A percentile compares a stretch with the other conserved stretches of the same genome.
Conservation (phyloP, 2,888 invertebrate species). For the Pteria penguin region DNA sequence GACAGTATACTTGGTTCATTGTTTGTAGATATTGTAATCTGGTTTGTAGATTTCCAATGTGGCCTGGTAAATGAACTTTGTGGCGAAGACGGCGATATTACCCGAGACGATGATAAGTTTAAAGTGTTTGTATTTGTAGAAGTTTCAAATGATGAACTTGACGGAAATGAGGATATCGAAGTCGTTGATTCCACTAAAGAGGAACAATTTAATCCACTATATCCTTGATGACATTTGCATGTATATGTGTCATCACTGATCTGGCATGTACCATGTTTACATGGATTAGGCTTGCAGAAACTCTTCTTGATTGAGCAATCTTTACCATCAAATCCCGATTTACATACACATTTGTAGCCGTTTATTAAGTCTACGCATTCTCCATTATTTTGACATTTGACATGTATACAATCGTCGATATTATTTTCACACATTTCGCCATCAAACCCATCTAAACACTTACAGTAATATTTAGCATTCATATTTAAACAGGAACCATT, state of each 20-base stretch:
- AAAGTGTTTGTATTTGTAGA: too few relatives aligned
- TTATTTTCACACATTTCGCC: background rate
- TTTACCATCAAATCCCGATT: conserved; percentile 40
- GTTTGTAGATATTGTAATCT: too few relatives aligned
- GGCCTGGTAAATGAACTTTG: too few relatives aligned
- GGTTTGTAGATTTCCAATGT: too few relatives aligned
- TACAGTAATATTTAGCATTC: background rate
- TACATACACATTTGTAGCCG: conserved; percentile 35
- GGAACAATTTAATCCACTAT: too few relatives aligned
- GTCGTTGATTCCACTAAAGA: too few relatives aligned
- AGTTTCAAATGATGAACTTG: too few relatives aligned
- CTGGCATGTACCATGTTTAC: background rate
- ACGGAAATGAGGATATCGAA: too few relatives aligned
- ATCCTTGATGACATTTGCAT: background rate
- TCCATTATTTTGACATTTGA: conserved; percentile 37
- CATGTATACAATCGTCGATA: conserved; percentile 30
- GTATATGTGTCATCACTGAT: background rate
- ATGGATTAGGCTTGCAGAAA: background rate
- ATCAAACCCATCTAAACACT: background rate
- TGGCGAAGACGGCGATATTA: too few relatives aligned
- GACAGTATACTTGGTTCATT: too few relatives aligned
- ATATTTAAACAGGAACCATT: background rate
- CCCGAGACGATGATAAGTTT: too few relatives aligned
- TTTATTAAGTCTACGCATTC: conserved; percentile 21
- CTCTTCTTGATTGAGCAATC: conserved; percentile 34